A percentile compares a stretch with the other conserved stretches of the same genome.
These are phyloP conservation scores for Helicoverpa zea DNA, from an alignment of 1,140 invertebrate genomes.

Conservation along the genomic window DNA sequence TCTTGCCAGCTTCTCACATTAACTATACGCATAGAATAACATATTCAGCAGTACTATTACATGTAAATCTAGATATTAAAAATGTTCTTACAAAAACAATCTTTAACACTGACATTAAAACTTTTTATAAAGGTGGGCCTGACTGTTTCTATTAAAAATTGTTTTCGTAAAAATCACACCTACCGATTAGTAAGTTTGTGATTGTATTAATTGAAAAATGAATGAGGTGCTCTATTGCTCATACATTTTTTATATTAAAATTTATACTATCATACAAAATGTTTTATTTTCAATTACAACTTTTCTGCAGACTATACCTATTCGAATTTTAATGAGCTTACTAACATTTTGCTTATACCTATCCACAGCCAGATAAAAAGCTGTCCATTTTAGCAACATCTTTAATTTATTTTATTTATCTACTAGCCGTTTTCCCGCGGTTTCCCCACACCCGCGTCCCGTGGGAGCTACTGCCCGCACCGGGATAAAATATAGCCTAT, in stretches of 20 bases:
- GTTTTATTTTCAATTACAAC: slow-evolving; percentile 3
- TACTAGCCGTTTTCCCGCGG: too few species aligned
- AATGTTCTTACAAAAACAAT: slow-evolving; percentile 42
- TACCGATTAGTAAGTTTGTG: slow-evolving; percentile 45
- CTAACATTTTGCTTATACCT: too few species aligned
- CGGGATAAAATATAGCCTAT: too few species aligned
- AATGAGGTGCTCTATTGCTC: slow-evolving; percentile 81
- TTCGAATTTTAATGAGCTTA: too few species aligned
- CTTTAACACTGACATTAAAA: slow-evolving; percentile 17
- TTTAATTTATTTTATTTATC: too few species aligned
- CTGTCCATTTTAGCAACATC: too few species aligned
- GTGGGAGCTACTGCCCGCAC: too few species aligned
- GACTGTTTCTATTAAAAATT: slow-evolving; percentile 25
- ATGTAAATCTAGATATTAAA: slow-evolving; percentile 31
- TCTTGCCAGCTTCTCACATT: slow-evolving; percentile 14
- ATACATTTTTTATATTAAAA: slow-evolving; percentile 79
- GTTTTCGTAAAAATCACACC: slow-evolving; percentile 46
- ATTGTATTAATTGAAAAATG: slow-evolving; percentile 62
- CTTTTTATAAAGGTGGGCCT: slow-evolving; percentile 9
- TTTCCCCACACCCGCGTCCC: too few species aligned
- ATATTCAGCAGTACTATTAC: slow-evolving; percentile 36
- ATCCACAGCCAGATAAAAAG: too few species aligned
- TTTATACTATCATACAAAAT: slow-evolving; percentile 55
- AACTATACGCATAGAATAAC: slow-evolving; percentile 30
- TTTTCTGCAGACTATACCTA: neutral